phyloP scores from a whole-genome alignment of 2,888 invertebrate genomes.

The Drosophila recens region DNA sequence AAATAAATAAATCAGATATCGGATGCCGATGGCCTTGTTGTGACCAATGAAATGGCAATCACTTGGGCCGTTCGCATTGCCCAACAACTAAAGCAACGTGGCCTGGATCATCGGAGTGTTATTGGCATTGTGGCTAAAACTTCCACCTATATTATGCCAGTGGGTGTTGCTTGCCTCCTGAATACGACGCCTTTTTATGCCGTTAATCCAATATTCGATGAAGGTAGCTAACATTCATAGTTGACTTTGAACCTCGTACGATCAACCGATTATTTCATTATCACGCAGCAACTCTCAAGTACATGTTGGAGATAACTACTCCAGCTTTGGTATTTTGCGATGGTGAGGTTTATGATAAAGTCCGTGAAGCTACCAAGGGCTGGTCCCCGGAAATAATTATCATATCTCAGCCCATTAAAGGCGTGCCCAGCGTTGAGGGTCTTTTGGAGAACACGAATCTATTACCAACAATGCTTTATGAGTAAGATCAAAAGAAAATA shows the following conservation, averaged over 20 bases:
- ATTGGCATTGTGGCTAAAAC: slow-evolving; percentile 71
- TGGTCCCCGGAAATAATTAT: slow-evolving; percentile 58
- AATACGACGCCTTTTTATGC: slow-evolving; percentile 66
- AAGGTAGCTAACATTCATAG: slow-evolving; percentile 37
- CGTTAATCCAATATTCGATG: slow-evolving; percentile 63
- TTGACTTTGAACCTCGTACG: background rate
- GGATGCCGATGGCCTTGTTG: slow-evolving; percentile 50
- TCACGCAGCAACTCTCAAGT: slow-evolving; percentile 43
- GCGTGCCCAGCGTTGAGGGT: slow-evolving; percentile 50
- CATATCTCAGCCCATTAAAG: slow-evolving; percentile 52
- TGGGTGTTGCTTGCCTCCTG: slow-evolving; percentile 64
- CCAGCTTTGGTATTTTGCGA: slow-evolving; percentile 65
- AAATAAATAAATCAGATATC: slow-evolving; percentile 57
- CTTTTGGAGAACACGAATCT: slow-evolving; percentile 53
- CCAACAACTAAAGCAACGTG: slow-evolving; percentile 55
- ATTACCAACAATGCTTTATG: slow-evolving; percentile 35
- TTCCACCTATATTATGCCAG: slow-evolving; percentile 60
- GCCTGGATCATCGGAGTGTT: slow-evolving; percentile 61
- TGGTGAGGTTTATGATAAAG: slow-evolving; percentile 50
- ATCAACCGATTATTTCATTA: background rate
- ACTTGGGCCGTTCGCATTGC: slow-evolving; percentile 64
- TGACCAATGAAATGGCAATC: slow-evolving; percentile 61
- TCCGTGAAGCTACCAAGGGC: slow-evolving; percentile 44
- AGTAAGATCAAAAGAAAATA: slow-evolving; percentile 32
- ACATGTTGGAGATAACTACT: slow-evolving; percentile 55